These are phyloP conservation scores for Cricetomys ansorgei DNA, from an alignment of 2,113 vertebrate species.

Conservation along the genomic window DNA sequence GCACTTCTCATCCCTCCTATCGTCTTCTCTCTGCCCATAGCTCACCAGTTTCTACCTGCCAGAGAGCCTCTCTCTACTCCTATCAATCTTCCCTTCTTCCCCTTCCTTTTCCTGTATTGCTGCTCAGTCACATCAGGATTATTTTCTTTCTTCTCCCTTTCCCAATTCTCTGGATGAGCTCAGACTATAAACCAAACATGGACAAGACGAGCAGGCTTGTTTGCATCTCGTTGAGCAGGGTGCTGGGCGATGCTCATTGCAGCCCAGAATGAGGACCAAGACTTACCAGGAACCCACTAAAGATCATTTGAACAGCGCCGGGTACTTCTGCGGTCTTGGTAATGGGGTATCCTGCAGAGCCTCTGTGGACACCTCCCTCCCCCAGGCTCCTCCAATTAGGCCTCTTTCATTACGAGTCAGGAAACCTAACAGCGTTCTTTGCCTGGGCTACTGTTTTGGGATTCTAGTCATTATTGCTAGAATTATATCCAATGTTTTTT, in stretches of 20 bases:
- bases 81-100: fast-evolving
- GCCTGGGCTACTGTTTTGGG: neutral
- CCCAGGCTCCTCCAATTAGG: neutral
- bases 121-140: neutral
- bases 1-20: fast-evolving
- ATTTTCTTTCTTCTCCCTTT: neutral
- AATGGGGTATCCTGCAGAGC: fast-evolving
- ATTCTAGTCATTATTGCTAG: neutral
- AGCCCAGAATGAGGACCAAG: too few species aligned
- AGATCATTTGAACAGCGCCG: neutral
- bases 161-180: neutral
- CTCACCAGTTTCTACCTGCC: fast-evolving
- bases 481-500: neutral
- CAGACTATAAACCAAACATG: neutral
- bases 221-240: neutral
- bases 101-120: neutral
- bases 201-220: neutral
- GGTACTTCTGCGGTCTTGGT: neutral
- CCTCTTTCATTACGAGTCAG: neutral
- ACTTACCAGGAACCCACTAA: neutral
- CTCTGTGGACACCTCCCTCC: fast-evolving
- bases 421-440: neutral
- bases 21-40: fast-evolving
- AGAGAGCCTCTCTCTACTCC: neutral
- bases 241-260: fast-evolving